A percentile compares a stretch with the other conserved stretches of the same genome.
These are phyloP conservation scores for Himalopsyche anomala DNA, from an alignment of 2,888 invertebrate species.

Conservation along the genomic window DNA sequence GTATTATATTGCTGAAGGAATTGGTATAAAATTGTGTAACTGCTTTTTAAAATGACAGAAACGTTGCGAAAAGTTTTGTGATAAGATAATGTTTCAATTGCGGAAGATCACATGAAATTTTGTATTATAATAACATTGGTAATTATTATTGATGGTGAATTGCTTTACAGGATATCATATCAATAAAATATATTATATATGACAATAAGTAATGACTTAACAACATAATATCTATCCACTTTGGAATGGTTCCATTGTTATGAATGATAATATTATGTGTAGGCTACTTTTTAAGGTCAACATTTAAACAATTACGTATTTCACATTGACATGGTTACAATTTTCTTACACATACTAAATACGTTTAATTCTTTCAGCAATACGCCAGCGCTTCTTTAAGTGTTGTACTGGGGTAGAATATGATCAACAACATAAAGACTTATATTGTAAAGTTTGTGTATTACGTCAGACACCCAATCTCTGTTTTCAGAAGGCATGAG, in stretches of 20 bases:
- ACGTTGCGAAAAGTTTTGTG: background rate
- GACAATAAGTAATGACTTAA: background rate
- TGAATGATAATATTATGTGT: background rate
- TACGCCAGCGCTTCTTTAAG: background rate
- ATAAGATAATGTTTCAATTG: background rate
- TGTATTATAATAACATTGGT: background rate
- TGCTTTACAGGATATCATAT: background rate
- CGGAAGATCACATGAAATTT: background rate
- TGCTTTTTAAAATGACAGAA: background rate
- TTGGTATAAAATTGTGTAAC: background rate
- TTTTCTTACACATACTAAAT: background rate
- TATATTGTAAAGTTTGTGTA: too few species aligned
- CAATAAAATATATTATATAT: background rate
- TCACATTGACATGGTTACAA: conserved; percentile 10
- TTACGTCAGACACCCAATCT: too few species aligned
- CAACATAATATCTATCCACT: background rate
- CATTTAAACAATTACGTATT: background rate
- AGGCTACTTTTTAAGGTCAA: background rate
- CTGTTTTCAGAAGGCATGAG: too few species aligned
- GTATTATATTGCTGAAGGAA: background rate
- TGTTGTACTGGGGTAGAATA: background rate
- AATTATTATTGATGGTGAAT: background rate
- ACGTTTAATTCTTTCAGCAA: background rate
- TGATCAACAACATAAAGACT: too few species aligned
- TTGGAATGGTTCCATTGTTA: conserved; percentile 1